Evolutionary conservation across 1,140 invertebrate genomes (phyloP).

Genomic region (Archegozetes longisetosus): DNA sequence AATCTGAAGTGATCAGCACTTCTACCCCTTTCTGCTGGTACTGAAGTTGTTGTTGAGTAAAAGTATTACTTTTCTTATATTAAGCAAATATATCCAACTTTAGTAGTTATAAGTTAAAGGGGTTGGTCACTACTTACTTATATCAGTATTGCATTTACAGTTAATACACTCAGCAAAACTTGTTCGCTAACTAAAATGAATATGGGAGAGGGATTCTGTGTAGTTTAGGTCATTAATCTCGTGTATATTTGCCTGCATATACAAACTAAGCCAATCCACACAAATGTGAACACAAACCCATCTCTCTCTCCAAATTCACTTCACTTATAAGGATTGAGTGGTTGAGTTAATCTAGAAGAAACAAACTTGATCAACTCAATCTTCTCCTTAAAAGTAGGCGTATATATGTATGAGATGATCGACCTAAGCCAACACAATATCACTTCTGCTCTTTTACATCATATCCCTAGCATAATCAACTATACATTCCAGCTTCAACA

Average conservation of each 20-base stretch:
- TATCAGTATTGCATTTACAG: neutral
- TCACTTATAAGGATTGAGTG: neutral
- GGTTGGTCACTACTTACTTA: neutral
- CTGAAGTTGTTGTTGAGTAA: neutral
- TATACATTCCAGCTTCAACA: no score
- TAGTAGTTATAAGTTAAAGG: neutral
- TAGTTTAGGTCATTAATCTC: neutral
- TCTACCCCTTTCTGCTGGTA: neutral
- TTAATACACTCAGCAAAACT: neutral
- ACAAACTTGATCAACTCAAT: neutral
- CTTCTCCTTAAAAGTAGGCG: neutral
- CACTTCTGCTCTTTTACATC: no score
- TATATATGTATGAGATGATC: neutral
- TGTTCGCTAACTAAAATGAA: neutral
- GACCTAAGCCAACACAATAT: no score
- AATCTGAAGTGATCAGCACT: neutral
- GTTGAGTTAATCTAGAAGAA: neutral
- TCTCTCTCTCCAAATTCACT: neutral
- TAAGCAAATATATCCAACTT: neutral
- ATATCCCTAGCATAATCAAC: no score
- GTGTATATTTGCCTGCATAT: neutral
- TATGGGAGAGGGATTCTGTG: neutral
- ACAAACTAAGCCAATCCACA: neutral
- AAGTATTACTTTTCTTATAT: neutral
- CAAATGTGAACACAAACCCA: neutral